Conservation (phyloP, 2,888 invertebrate species). For the Hypolimnas misippus region DNA sequence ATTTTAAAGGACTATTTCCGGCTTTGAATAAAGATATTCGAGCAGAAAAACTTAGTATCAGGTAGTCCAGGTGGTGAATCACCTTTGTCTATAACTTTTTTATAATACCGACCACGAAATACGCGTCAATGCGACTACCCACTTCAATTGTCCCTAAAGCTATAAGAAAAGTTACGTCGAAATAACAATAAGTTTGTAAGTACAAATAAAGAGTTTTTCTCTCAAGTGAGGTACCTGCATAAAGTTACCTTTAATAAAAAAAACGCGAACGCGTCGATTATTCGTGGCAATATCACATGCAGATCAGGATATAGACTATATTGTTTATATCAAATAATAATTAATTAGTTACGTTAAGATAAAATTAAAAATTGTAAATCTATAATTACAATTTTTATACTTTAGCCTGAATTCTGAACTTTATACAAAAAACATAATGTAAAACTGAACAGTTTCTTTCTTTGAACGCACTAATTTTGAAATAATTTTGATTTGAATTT, state of each 20-base stretch:
- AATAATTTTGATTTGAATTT: too few species aligned
- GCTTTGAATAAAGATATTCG: neutral
- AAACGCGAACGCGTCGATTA: neutral
- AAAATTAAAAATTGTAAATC: too few species aligned
- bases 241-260: neutral
- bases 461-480: too few species aligned
- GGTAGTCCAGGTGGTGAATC: neutral
- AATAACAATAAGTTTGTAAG: neutral
- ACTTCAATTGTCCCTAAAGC: neutral
- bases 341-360: too few species aligned
- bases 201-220: too few species aligned
- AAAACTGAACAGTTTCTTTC: too few species aligned
- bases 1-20: constrained; percentile 1
- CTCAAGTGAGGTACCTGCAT: neutral
- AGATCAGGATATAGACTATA: too few species aligned
- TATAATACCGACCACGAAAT: neutral
- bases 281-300: neutral
- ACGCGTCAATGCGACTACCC: neutral
- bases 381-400: too few species aligned
- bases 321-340: too few species aligned
- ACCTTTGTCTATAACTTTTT: neutral
- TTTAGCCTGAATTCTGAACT: too few species aligned
- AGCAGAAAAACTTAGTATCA: neutral
- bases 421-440: too few species aligned
- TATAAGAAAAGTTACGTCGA: neutral